Percentiles rank a stretch among this genome's conserved stretches.
Conservation (phyloP, 1,140 invertebrate genomes). For the Pseudoatta argentina region DNA sequence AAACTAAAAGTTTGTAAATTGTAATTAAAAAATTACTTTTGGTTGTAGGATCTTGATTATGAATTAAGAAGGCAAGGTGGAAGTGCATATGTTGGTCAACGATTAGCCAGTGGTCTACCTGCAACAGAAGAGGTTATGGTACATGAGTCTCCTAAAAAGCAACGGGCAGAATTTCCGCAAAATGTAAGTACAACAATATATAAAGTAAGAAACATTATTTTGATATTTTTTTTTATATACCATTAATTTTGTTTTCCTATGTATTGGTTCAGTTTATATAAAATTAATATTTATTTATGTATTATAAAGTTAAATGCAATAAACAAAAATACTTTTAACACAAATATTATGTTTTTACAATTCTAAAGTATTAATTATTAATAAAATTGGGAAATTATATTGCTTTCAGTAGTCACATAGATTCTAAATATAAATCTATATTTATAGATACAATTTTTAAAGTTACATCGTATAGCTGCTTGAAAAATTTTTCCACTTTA, state of each 20-base stretch:
- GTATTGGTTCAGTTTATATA: neutral
- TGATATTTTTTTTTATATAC: neutral
- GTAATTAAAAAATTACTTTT: constrained; percentile 39
- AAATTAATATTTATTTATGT: constrained; percentile 13
- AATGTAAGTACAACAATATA: constrained; percentile 64
- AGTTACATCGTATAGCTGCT: neutral
- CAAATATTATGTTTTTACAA: neutral
- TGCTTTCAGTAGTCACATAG: neutral
- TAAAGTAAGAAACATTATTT: neutral
- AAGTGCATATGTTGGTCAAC: constrained; percentile 93
- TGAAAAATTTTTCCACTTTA: constrained; percentile 9
- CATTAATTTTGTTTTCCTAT: neutral
- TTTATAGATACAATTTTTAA: constrained; percentile 40
- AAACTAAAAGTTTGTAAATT: neutral
- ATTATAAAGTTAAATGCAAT: neutral
- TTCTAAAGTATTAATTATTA: neutral
- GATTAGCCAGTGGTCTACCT: constrained; percentile 89
- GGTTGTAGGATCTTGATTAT: constrained; percentile 92
- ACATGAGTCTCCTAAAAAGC: constrained; percentile 85
- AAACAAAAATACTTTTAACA: neutral
- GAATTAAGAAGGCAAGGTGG: constrained; percentile 90
- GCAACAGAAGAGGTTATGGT: constrained; percentile 85
- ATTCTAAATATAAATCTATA: constrained; percentile 47
- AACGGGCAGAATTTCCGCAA: constrained; percentile 81
- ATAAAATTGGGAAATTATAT: constrained; percentile 12